A percentile compares a stretch with the other conserved stretches of the same genome.
These are phyloP conservation scores for Dryobates pubescens DNA, from an alignment of 2,797 vertebrate genomes.

Conservation along the genomic window DNA sequence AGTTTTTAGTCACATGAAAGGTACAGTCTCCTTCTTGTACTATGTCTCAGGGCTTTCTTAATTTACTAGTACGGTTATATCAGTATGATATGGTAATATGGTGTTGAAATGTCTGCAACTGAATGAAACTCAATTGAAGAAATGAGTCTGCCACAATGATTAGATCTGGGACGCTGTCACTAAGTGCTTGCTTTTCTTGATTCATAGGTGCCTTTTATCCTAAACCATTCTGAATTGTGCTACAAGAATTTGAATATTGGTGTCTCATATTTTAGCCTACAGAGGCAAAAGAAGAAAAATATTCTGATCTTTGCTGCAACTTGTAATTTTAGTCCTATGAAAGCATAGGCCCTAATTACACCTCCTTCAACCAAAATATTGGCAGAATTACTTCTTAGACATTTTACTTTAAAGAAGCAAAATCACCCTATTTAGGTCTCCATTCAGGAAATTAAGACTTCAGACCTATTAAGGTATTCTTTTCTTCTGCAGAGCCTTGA, in stretches of 20 bases:
- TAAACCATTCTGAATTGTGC: not conserved
- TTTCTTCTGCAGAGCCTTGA: not conserved
- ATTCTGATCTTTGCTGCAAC: not conserved
- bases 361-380: not conserved
- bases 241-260: not conserved
- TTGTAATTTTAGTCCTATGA: not conserved
- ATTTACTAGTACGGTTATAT: not conserved
- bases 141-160: not conserved
- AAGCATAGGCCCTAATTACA: not conserved
- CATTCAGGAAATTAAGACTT: not conserved
- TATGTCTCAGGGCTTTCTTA: not conserved
- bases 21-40: not conserved
- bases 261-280: not conserved
- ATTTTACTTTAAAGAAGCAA: constrained; percentile 6
- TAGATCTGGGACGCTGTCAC: not conserved
- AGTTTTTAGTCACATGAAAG: not conserved
- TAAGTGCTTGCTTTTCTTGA: not conserved
- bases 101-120: not conserved
- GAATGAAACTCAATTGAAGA: not conserved
- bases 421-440: not conserved
- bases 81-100: not conserved
- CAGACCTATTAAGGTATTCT: not conserved
- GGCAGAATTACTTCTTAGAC: not conserved
- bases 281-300: not conserved
- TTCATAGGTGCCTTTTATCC: not conserved